A percentile compares a stretch with the other conserved stretches of the same genome.
Evolutionary conservation across 1,140 invertebrate species (phyloP).

Genomic region (Sinella curviseta): DNA sequence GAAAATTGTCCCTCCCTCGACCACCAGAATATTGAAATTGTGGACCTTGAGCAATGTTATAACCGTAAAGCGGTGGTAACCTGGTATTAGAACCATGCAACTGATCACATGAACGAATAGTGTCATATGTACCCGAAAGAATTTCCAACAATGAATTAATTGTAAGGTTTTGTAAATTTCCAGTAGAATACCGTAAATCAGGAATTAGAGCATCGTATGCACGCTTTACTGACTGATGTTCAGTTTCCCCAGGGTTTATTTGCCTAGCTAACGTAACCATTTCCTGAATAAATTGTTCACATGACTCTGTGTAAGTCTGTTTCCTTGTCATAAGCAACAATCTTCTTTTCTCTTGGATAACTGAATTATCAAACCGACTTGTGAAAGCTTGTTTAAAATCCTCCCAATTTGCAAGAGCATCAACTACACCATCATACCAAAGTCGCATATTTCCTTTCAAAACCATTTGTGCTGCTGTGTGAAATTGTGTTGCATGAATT

Average conservation of each 20-base stretch:
- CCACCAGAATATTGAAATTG: neutral
- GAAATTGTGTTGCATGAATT: neutral
- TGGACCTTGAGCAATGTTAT: neutral
- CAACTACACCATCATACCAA: neutral
- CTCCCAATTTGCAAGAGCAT: neutral
- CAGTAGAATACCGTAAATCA: neutral
- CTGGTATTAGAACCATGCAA: neutral
- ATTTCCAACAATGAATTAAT: neutral
- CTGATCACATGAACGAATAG: neutral
- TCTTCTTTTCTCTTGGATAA: neutral
- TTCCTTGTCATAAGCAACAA: neutral
- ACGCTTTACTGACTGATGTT: neutral
- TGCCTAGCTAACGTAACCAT: neutral
- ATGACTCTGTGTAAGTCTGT: neutral
- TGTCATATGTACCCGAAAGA: neutral
- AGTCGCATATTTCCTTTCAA: neutral
- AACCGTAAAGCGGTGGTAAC: neutral
- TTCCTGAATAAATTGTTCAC: slow-evolving; percentile 5
- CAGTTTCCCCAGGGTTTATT: neutral
- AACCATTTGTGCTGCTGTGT: neutral
- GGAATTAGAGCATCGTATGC: neutral
- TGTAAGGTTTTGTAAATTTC: neutral
- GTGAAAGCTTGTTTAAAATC: neutral
- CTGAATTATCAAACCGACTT: neutral
- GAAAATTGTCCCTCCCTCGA: neutral